Evolutionary conservation across 2,113 vertebrate species (phyloP).

Genomic region (Rhadina sibilatrix): DNA sequence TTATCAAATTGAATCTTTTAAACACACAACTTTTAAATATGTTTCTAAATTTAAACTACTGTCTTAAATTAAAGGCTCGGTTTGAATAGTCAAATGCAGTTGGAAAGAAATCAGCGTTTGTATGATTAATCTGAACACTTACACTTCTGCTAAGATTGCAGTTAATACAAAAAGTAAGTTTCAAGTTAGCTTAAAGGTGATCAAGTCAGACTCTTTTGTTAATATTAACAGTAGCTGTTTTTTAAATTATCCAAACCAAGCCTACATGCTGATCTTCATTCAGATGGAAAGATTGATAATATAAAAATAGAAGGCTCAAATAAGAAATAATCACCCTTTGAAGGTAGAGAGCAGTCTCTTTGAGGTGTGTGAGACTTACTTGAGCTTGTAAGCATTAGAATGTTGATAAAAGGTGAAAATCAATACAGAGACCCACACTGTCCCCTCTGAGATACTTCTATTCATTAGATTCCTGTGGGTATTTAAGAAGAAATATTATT

Average conservation of each 20-base stretch:
- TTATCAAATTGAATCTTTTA: background rate
- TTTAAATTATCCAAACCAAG: slow-evolving; percentile 21
- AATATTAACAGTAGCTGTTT: background rate
- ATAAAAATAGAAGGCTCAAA: background rate
- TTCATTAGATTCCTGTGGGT: background rate
- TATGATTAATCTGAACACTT: background rate
- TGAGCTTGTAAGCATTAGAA: background rate
- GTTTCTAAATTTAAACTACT: background rate
- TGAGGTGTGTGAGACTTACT: background rate
- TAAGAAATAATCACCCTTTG: slow-evolving; percentile 35
- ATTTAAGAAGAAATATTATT: slow-evolving; percentile 27
- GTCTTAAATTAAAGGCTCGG: background rate
- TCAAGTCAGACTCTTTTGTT: background rate
- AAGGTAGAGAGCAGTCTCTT: background rate
- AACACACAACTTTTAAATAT: background rate
- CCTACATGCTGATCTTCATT: slow-evolving; percentile 7
- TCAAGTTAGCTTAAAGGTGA: background rate
- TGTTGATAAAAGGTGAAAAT: slow-evolving; percentile 33
- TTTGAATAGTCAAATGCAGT: background rate
- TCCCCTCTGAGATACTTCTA: background rate
- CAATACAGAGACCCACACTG: background rate
- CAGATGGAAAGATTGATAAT: slow-evolving; percentile 1
- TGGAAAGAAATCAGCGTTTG: background rate
- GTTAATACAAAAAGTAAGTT: background rate
- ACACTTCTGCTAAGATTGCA: background rate